Conservation (phyloP, 2,113 vertebrate genomes). For the Heloderma charlesbogerti region DNA sequence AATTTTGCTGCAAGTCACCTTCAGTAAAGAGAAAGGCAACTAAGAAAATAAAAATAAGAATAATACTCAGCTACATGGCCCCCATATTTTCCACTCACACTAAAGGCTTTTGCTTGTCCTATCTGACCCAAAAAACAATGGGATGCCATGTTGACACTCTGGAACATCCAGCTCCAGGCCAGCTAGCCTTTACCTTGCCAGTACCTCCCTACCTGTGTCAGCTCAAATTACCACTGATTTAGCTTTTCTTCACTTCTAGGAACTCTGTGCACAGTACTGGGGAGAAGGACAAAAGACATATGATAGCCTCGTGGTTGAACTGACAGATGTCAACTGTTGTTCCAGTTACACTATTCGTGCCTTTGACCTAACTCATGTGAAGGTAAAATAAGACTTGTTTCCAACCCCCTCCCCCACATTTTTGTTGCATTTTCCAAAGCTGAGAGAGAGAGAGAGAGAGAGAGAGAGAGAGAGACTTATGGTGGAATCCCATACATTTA, state of each 20-base stretch:
- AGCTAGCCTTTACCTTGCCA: background rate
- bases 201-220: background rate
- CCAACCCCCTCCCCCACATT: background rate
- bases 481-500: too few species aligned
- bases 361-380: slow-evolving; percentile 85
- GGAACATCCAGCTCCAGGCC: background rate
- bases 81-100: too few species aligned
- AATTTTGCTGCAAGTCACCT: too few species aligned
- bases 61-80: too few species aligned
- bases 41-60: too few species aligned
- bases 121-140: background rate
- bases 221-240: slow-evolving; percentile 19
- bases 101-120: background rate
- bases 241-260: slow-evolving; percentile 65
- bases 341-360: slow-evolving; percentile 78
- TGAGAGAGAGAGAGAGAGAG: too few species aligned
- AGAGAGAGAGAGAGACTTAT: too few species aligned
- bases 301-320: slow-evolving; percentile 83
- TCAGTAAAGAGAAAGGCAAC: too few species aligned
- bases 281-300: slow-evolving; percentile 79
- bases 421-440: background rate
- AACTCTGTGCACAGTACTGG: slow-evolving; percentile 87
- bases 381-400: slow-evolving; percentile 77
- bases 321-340: slow-evolving; percentile 71
- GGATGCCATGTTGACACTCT: background rate